phyloP scores from a whole-genome alignment of 2,797 vertebrate species.

The Sebastes hopkinsi region DNA sequence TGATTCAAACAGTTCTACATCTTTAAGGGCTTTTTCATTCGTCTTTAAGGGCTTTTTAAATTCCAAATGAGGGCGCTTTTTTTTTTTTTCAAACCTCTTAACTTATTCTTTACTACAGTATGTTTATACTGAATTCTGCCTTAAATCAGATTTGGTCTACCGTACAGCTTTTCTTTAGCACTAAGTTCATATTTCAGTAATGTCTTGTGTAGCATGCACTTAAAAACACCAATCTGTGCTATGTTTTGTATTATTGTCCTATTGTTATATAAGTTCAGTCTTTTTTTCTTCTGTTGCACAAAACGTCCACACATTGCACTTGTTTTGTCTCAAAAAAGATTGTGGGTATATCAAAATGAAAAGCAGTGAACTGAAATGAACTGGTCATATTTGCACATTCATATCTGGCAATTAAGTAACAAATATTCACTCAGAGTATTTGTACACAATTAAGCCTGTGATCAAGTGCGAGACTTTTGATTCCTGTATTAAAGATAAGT shows the following conservation, averaged over 20 bases:
- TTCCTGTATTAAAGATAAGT: neutral
- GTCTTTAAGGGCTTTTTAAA: constrained; percentile 34
- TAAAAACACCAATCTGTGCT: constrained; percentile 66
- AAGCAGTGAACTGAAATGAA: constrained; percentile 40
- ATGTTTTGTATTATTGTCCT: constrained; percentile 57
- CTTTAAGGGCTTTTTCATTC: constrained; percentile 25
- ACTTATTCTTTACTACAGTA: constrained; percentile 59
- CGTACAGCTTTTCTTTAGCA: constrained; percentile 63
- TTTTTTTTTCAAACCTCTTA: constrained; percentile 44
- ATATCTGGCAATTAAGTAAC: constrained; percentile 31
- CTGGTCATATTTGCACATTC: constrained; percentile 67
- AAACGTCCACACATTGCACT: constrained; percentile 78
- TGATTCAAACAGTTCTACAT: constrained; percentile 21
- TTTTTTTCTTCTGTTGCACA: constrained; percentile 79
- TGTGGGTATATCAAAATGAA: constrained; percentile 47
- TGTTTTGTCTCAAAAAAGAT: constrained; percentile 57
- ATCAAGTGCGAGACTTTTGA: constrained; percentile 3
- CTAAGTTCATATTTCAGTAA: constrained; percentile 69
- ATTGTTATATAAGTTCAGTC: constrained; percentile 44
- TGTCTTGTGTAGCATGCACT: constrained; percentile 75
- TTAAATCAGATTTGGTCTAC: constrained; percentile 62
- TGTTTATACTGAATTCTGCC: constrained; percentile 64
- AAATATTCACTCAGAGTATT: constrained; percentile 29
- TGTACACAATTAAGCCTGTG: constrained; percentile 25
- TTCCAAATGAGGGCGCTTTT: constrained; percentile 50